These are phyloP conservation scores for Vidua macroura DNA, from an alignment of 2,113 vertebrate genomes.

Conservation along the genomic window DNA sequence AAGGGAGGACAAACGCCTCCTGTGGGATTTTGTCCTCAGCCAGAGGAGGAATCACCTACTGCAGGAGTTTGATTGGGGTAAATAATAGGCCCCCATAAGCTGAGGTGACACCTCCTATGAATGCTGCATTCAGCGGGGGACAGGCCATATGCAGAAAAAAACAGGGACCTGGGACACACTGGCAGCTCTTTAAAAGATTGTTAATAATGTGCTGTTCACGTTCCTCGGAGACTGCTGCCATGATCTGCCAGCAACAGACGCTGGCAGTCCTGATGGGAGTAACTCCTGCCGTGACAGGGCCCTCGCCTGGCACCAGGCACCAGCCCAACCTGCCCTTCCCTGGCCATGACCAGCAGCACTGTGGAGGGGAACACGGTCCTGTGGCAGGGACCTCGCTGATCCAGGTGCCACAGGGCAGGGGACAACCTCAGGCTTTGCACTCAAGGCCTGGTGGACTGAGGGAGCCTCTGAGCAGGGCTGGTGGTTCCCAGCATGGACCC, in stretches of 20 bases:
- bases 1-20: background rate
- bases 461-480: background rate
- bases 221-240: constrained; percentile 10
- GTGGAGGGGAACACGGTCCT: background rate
- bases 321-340: background rate
- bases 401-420: background rate
- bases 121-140: background rate
- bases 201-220: constrained; percentile 39
- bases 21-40: background rate
- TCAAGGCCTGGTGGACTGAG: background rate
- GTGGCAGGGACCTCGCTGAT: fast-evolving
- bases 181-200: constrained; percentile 46
- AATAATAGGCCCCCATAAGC: background rate
- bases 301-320: background rate
- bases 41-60: background rate
- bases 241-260: background rate
- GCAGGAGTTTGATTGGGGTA: background rate
- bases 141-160: background rate
- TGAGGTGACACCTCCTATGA: background rate
- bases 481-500: background rate
- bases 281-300: background rate
- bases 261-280: background rate
- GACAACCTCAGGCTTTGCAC: background rate
- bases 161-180: background rate
- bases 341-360: background rate